A percentile compares a stretch with the other conserved stretches of the same genome.
Evolutionary conservation across 2,888 invertebrate genomes (phyloP).

Genomic region (Drosophila mettleri): DNA sequence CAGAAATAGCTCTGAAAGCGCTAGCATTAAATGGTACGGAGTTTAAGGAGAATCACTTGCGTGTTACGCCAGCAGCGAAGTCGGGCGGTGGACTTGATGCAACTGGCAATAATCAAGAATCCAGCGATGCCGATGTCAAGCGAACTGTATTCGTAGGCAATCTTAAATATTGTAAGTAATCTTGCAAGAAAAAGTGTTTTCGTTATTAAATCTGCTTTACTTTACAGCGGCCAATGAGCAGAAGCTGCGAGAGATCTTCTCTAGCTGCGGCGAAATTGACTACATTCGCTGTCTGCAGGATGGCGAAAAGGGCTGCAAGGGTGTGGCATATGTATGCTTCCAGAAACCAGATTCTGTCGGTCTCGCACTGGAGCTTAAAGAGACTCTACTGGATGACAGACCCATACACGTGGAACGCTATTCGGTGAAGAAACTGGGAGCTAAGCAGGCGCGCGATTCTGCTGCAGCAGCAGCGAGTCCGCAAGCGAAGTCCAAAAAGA

Average conservation of each 20-base stretch:
- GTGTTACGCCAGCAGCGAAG: constrained; percentile 74
- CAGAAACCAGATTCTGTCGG: constrained; percentile 81
- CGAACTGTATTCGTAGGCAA: constrained; percentile 84
- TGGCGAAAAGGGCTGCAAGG: constrained; percentile 83
- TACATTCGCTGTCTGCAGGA: constrained; percentile 82
- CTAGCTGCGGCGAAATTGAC: constrained; percentile 83
- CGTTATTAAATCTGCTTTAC: not conserved
- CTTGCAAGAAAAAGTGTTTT: not conserved
- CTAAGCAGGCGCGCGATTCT: constrained; percentile 72
- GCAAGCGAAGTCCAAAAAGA: constrained; percentile 55
- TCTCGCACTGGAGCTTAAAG: constrained; percentile 83
- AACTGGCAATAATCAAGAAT: constrained; percentile 10
- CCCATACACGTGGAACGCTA: constrained; percentile 83
- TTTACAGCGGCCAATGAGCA: constrained; percentile 82
- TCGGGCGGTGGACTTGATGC: not conserved
- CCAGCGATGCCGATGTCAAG: constrained; percentile 66
- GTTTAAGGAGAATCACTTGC: constrained; percentile 81
- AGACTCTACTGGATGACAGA: constrained; percentile 83
- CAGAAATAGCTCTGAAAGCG: constrained; percentile 73
- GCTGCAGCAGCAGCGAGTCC: constrained; percentile 14
- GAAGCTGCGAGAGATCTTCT: constrained; percentile 82
- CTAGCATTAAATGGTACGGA: constrained; percentile 79
- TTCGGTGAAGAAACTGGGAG: constrained; percentile 75
- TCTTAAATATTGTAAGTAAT: constrained; percentile 82
- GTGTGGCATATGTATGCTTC: constrained; percentile 84